These are phyloP conservation scores for Tenebrio molitor DNA, from an alignment of 1,140 invertebrate species.

Conservation along the genomic window DNA sequence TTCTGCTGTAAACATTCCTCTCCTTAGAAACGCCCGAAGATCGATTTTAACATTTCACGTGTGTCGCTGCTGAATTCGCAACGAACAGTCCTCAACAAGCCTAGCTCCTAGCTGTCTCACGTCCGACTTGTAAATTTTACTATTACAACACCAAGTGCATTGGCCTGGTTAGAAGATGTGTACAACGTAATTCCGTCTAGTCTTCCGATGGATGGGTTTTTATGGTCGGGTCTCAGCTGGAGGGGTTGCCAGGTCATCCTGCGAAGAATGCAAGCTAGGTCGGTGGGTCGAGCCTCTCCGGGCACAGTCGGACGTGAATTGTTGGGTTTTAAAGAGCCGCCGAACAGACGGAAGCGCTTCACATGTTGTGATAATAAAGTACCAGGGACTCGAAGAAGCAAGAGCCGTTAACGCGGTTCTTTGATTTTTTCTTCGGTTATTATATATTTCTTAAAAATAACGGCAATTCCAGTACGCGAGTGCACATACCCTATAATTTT, in stretches of 20 bases:
- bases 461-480: background rate
- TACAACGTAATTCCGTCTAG: constrained; percentile 7
- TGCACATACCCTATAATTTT: constrained; percentile 14
- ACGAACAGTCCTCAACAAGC: no score
- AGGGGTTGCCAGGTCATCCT: constrained; percentile 21
- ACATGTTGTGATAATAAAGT: background rate
- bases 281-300: constrained; percentile 17
- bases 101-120: background rate
- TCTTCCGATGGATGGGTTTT: constrained; percentile 23
- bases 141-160: background rate
- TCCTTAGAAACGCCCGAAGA: no score
- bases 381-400: no score
- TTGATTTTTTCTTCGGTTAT: constrained; percentile 16
- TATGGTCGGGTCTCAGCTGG: background rate
- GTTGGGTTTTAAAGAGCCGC: no score
- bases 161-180: background rate
- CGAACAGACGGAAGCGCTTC: constrained; percentile 15
- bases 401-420: constrained; percentile 10
- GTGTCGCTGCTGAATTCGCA: no score
- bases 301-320: no score
- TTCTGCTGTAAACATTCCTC: background rate
- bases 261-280: constrained; percentile 34
- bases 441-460: constrained; percentile 38
- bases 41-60: no score
- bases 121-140: background rate